Base-by-base conservation (phyloP, 2,888 invertebrate genomes). In the Onthophagus sagittarius region DNA sequence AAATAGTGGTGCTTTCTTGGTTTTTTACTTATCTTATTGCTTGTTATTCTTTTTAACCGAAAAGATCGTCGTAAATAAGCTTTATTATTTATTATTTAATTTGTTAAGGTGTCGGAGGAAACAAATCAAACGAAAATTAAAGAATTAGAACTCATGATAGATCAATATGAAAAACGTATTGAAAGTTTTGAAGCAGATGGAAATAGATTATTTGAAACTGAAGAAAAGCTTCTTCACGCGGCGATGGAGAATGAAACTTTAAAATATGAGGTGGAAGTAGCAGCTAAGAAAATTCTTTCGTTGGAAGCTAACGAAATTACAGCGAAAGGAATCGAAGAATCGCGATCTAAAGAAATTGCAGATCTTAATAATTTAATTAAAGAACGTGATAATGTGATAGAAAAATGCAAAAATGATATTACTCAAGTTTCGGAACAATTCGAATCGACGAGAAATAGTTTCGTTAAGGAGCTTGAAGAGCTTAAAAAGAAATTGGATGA, bases 151-250 rank as follows among this genome's bases (percentile, higher is more conserved):
- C 82, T 83, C 72, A 80, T 83, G 74, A 79, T 89, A 33, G 79
- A 81, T 7, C 83, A 84, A 73, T 88, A 88, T 79, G 83, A 85
- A 71, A 84, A 85, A 73, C 85, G 86, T 75, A 81, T 85, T 1
- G 86, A 87, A 78, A 83, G 82, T 70, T 79, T 88, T 2, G 88
- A 89, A 80, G 82, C 81, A 74, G 91, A 87, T 83, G 88, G 79
- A 82, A 89, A 85, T 84, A 88, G 88, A 86, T 84, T 84, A 53
- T 90, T 90, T n/a, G 92, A 92, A 84, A 86, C 90, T 64, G 89
- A 91, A 74, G 91, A 92, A 80, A 88, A 89, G 75, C 86, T 92
- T 77, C 87, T 90, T 0, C 89, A 89, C 80, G 87, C 90, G 69
- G 89, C 89, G 77, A 88, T 88, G 67, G 88, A 90, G 82, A 82